Percentiles rank a stretch among this genome's conserved stretches.
These are phyloP conservation scores for Hirtodrosophila cameraria DNA, from an alignment of 2,888 invertebrate species.

Conservation along the genomic window DNA sequence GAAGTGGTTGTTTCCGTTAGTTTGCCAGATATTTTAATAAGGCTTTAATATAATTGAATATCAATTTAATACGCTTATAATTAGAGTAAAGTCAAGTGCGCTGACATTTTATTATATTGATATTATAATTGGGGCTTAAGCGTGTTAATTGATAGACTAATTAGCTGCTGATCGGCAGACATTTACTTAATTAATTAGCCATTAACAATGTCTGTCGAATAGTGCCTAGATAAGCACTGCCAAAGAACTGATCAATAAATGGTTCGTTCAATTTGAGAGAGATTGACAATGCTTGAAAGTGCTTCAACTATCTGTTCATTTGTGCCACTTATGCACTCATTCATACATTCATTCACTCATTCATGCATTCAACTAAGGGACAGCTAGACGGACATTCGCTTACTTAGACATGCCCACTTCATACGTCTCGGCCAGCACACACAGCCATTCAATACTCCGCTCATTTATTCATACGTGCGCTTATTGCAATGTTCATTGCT, in stretches of 20 bases:
- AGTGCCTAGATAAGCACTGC: not conserved
- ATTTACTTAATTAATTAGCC: constrained; percentile 31
- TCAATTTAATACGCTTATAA: constrained; percentile 60
- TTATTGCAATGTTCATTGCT: constrained; percentile 79
- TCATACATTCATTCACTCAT: constrained; percentile 16
- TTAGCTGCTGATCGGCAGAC: constrained; percentile 38
- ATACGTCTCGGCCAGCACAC: constrained; percentile 23
- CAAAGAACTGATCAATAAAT: not conserved
- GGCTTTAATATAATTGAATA: constrained; percentile 65
- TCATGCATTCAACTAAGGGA: constrained; percentile 4
- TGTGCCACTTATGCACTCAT: constrained; percentile 32
- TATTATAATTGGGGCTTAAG: constrained; percentile 57
- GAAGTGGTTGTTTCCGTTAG: constrained; percentile 1
- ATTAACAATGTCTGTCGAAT: constrained; percentile 30
- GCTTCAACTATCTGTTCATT: constrained; percentile 62
- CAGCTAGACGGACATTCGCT: constrained; percentile 15
- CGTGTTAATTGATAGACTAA: constrained; percentile 66
- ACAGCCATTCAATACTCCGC: constrained; percentile 65
- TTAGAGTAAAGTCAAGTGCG: constrained; percentile 29
- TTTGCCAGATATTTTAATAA: constrained; percentile 44
- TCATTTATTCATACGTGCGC: constrained; percentile 79
- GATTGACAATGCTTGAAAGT: constrained; percentile 18
- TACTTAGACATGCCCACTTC: constrained; percentile 27
- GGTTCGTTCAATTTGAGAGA: not conserved
- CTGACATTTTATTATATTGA: constrained; percentile 20